Base-by-base conservation (phyloP, 2,888 invertebrate genomes). In the Drepana falcataria region DNA sequence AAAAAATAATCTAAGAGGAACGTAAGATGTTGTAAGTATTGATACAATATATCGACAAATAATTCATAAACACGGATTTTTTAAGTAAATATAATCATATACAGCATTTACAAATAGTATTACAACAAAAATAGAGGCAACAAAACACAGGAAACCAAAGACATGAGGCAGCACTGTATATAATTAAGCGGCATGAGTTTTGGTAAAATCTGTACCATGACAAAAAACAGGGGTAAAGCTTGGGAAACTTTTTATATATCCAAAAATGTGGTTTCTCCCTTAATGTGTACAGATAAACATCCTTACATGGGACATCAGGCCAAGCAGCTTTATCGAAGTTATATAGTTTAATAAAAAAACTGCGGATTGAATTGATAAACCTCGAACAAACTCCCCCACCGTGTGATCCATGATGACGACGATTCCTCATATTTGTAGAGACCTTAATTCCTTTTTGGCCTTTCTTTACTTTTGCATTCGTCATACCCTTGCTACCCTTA, bases 91-190 rank as follows among this genome's bases (percentile, higher is more conserved):
- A 21, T 21, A 21, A 21, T 21, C 21, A 21, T 21, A 21, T 21
- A 21, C 21, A 51, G 55, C 61, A 65, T 54, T 58, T 57, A 55
- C 61, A 72, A 55, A 61, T 53, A 35, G 60, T 35, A 56, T 58
- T 21, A 55, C 55, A 75, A 60, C 68, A 77, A 9, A 65, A 47
- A 56, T 70, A 77, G 53, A 56, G 62, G 59, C 68, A 75, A 41
- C 59, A 52, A 53, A 78, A 51, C 37, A 77, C 47, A 56, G 83
- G 83, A 55, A 69, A 66, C 80, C 83, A 83, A 55, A 60, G 57
- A 75, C 74, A 9, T 68, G 33, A 2, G 77, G 62, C 53, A 73
- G 33, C 44, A 33, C 67, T 6, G 56, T 69, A 73, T 49, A 66
- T 55, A 3, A 68, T 37, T 9, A 58, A 35, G n/a, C 55, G 55